Percentiles rank a stretch among this genome's conserved stretches.
Evolutionary conservation across 1,140 invertebrate species (phyloP).

Genomic region (Zaprionus kolodkinae): DNA sequence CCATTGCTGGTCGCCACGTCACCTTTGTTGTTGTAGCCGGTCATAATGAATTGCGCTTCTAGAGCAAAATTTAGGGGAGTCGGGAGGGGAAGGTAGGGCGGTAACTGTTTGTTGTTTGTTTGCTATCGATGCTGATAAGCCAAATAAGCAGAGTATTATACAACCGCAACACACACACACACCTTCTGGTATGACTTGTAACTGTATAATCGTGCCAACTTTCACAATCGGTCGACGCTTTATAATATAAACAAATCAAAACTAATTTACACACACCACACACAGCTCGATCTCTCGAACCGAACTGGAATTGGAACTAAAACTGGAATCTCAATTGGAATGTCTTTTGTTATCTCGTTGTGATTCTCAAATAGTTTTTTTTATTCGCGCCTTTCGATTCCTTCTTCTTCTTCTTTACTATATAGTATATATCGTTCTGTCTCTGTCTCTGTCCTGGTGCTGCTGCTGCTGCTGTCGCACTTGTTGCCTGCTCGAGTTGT

Average conservation of each 20-base stretch:
- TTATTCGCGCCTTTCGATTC: constrained; percentile 32
- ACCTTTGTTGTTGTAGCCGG: constrained; percentile 61
- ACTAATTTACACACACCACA: constrained; percentile 45
- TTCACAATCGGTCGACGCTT: constrained; percentile 27
- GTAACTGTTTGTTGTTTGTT: neutral
- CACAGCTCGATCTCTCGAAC: neutral
- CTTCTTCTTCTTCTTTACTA: constrained; percentile 5
- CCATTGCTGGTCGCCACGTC: constrained; percentile 65
- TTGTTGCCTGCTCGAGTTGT: constrained; percentile 53
- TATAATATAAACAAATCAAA: constrained; percentile 37
- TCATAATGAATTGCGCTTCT: constrained; percentile 50
- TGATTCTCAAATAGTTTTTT: constrained; percentile 27
- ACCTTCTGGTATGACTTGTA: neutral
- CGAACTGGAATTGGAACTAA: constrained; percentile 34
- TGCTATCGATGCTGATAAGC: constrained; percentile 17
- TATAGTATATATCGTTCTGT: neutral
- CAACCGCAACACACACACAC: constrained; percentile 4
- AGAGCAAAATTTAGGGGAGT: too few species aligned
- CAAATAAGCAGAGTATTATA: constrained; percentile 24
- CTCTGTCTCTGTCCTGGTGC: neutral
- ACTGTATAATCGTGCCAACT: constrained; percentile 46
- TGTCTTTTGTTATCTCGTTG: constrained; percentile 61
- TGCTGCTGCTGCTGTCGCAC: neutral
- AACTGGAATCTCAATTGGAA: constrained; percentile 9
- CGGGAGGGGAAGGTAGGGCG: neutral